These are phyloP conservation scores for Charaxes varanes DNA, from an alignment of 1,140 invertebrate species.

Conservation along the genomic window DNA sequence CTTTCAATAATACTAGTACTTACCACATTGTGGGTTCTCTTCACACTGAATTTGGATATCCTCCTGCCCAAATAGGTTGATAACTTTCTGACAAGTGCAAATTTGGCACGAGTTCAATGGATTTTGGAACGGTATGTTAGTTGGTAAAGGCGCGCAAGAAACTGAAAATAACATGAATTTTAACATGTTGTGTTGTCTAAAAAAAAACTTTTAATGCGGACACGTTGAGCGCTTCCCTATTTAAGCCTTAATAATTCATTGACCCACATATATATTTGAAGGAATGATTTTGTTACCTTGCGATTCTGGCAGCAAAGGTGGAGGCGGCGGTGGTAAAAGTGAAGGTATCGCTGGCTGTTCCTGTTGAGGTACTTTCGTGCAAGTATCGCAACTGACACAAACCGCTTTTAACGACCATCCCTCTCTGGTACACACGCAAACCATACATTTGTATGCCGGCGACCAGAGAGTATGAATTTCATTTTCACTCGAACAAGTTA, in stretches of 20 bases:
- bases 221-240: background rate
- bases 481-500: conserved; percentile 22
- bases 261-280: background rate
- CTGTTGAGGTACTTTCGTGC: conserved; percentile 8
- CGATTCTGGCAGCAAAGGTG: conserved; percentile 5
- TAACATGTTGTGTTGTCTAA: background rate
- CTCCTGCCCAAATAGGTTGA: conserved; percentile 22
- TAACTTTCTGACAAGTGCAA: conserved; percentile 34
- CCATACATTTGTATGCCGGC: conserved; percentile 22
- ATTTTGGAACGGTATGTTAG: conserved; percentile 40
- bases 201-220: background rate
- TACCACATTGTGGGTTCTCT: conserved; percentile 31
- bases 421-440: conserved; percentile 35
- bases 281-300: conserved; percentile 16
- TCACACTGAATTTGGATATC: conserved; percentile 35
- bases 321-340: conserved; percentile 1
- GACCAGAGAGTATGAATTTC: conserved; percentile 29
- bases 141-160: conserved; percentile 44
- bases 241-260: conserved; percentile 1
- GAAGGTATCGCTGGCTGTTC: conserved; percentile 5
- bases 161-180: conserved; percentile 31
- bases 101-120: conserved; percentile 54
- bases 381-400: conserved; percentile 36
- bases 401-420: conserved; percentile 24
- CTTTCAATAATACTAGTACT: no score